Conservation (phyloP, 2,113 vertebrate genomes). For the Pterocles burchelli region DNA sequence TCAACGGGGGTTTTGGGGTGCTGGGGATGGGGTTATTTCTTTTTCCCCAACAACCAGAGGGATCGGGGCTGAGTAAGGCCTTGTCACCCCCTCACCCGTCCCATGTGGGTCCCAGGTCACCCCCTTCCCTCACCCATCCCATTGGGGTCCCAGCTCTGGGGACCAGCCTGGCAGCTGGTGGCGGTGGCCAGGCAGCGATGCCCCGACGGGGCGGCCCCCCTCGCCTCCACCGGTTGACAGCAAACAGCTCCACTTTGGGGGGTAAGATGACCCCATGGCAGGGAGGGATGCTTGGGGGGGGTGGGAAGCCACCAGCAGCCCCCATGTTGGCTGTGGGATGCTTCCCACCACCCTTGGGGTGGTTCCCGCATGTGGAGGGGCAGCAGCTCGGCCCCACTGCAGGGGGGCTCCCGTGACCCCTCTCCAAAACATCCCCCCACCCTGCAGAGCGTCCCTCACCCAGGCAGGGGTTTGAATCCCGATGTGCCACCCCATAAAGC, state of each 20-base stretch:
- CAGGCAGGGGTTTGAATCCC: neutral
- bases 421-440: rapidly evolving
- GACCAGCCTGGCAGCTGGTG: neutral
- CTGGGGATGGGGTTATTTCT: neutral
- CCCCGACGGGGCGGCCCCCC: rapidly evolving
- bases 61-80: slow-evolving; percentile 20
- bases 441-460: neutral
- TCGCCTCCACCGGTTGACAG: rapidly evolving
- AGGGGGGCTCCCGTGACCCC: neutral
- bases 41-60: neutral
- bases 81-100: neutral
- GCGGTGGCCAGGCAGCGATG: rapidly evolving
- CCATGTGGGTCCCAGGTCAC: neutral
- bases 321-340: rapidly evolving
- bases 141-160: neutral
- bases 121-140: no score
- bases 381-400: neutral
- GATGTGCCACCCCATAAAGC: rapidly evolving
- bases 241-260: neutral
- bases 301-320: neutral
- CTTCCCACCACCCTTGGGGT: rapidly evolving
- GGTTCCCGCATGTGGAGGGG: neutral
- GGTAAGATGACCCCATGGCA: rapidly evolving
- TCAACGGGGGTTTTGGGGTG: rapidly evolving
- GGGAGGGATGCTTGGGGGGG: neutral